These are phyloP conservation scores for Bubo scandiacus DNA, from an alignment of 2,113 vertebrate species.

Conservation along the genomic window DNA sequence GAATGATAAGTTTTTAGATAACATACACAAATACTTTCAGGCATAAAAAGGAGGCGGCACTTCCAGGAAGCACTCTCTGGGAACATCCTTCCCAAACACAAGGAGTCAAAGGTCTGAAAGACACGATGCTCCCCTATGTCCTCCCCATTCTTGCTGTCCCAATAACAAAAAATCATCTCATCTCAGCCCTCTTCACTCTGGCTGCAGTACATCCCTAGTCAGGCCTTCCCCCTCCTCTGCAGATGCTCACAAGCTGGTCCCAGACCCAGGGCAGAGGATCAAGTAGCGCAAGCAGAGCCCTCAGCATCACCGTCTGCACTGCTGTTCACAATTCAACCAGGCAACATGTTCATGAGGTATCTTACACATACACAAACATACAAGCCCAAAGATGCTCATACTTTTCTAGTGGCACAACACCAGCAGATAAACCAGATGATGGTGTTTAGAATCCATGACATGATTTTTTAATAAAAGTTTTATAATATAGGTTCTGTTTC, in stretches of 20 bases:
- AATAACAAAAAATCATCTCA: neutral
- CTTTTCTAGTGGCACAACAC: neutral
- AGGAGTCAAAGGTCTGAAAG: neutral
- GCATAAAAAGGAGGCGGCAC: neutral
- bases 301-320: neutral
- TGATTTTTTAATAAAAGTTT: neutral
- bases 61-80: neutral
- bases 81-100: neutral
- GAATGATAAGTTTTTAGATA: neutral
- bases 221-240: neutral
- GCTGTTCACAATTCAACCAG: neutral
- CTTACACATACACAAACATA: neutral
- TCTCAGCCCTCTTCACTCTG: neutral
- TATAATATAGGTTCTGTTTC: neutral
- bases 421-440: neutral
- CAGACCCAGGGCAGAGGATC: neutral
- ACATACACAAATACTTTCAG: neutral
- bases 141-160: neutral
- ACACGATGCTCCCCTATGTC: accelerated
- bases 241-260: neutral
- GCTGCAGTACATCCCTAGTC: neutral
- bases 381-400: neutral
- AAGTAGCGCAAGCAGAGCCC: accelerated
- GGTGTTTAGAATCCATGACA: neutral
- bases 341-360: accelerated